These are phyloP conservation scores for Pachliopta kotzebuea DNA, from an alignment of 2,888 invertebrate genomes.

Conservation along the genomic window DNA sequence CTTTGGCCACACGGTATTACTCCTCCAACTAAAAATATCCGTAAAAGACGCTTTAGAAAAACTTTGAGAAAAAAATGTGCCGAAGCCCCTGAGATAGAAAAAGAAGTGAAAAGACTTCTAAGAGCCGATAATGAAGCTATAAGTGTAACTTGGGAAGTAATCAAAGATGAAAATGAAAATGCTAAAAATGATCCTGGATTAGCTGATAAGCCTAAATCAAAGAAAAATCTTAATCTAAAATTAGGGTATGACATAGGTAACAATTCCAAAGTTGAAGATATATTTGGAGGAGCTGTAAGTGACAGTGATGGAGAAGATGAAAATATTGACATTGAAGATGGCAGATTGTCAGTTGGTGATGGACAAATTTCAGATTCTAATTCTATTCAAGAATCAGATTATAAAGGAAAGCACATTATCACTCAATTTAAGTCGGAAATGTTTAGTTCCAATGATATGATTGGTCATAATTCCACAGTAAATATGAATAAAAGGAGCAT, in stretches of 20 bases:
- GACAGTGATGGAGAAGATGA: constrained; percentile 89
- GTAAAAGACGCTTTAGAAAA: constrained; percentile 92
- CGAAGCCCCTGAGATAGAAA: constrained; percentile 96
- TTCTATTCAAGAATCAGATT: constrained; percentile 43
- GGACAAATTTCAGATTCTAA: constrained; percentile 83
- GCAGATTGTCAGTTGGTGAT: constrained; percentile 85
- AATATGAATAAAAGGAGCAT: constrained; percentile 5
- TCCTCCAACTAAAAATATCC: constrained; percentile 94
- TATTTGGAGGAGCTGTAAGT: constrained; percentile 93
- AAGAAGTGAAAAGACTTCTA: constrained; percentile 93
- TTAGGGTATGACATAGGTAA: constrained; percentile 27
- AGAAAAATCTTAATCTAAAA: constrained; percentile 38
- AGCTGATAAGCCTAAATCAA: constrained; percentile 37
- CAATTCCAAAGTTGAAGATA: constrained; percentile 73
- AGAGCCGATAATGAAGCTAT: constrained; percentile 93
- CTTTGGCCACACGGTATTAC: constrained; percentile 95
- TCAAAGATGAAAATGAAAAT: constrained; percentile 88
- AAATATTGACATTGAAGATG: constrained; percentile 87
- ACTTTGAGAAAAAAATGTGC: constrained; percentile 96
- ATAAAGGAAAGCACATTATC: constrained; percentile 37
- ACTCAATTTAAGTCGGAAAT: constrained; percentile 47
- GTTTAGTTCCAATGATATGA: constrained; percentile 36
- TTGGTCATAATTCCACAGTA: constrained; percentile 27
- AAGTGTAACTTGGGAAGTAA: constrained; percentile 90
- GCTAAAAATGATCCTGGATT: constrained; percentile 39